These are phyloP conservation scores for Todiramphus saurophagus DNA, from an alignment of 2,113 vertebrate species.

Conservation along the genomic window DNA sequence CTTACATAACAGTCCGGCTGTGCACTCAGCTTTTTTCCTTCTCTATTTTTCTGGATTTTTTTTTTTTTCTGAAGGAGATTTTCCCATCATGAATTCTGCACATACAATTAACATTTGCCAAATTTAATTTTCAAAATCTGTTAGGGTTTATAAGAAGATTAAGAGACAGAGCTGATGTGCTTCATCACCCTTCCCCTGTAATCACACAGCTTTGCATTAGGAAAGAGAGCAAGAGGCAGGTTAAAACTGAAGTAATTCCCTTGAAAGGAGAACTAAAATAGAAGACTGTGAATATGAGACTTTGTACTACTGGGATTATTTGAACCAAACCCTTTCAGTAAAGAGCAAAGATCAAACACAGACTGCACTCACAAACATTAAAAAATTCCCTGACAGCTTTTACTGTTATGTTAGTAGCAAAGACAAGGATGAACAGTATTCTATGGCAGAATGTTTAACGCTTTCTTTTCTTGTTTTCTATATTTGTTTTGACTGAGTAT, in stretches of 20 bases:
- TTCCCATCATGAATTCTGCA: constrained; percentile 71
- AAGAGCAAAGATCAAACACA: constrained; percentile 17
- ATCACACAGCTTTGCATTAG: constrained; percentile 54
- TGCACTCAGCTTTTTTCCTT: constrained; percentile 50
- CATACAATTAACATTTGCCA: constrained; percentile 71
- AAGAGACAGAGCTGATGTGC: constrained; percentile 35
- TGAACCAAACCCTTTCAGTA: neutral
- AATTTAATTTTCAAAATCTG: constrained; percentile 71
- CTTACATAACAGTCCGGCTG: constrained; percentile 77
- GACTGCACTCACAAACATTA: neutral
- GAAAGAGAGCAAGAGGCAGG: constrained; percentile 22
- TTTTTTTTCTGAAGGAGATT: constrained; percentile 57
- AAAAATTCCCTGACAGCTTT: neutral
- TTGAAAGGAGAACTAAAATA: constrained; percentile 36
- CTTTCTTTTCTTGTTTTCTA: neutral
- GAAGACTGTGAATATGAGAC: constrained; percentile 14
- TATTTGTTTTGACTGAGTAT: neutral
- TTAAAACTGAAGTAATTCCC: constrained; percentile 55
- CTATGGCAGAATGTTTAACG: neutral
- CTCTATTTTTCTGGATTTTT: neutral
- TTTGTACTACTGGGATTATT: neutral
- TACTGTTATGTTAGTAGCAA: neutral
- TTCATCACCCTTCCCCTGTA: constrained; percentile 11
- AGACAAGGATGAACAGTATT: neutral
- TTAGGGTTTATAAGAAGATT: constrained; percentile 68